A percentile compares a stretch with the other conserved stretches of the same genome.
These are phyloP conservation scores for Hypomesus transpacificus DNA, from an alignment of 2,113 vertebrate species.

Conservation along the genomic window DNA sequence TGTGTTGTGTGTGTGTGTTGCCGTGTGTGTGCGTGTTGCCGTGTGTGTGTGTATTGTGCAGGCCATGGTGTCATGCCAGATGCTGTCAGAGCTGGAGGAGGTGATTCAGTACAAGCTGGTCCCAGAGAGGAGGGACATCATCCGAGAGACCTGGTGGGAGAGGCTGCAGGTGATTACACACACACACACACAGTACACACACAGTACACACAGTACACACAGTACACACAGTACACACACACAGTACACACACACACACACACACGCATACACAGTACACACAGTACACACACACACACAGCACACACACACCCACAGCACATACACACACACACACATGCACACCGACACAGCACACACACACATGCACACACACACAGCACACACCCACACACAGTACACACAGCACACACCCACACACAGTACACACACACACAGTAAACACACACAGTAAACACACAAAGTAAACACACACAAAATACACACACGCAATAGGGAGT, in stretches of 20 bases:
- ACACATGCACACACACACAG: slow-evolving; percentile 28
- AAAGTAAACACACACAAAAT: slow-evolving; percentile 9
- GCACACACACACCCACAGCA: too few species aligned
- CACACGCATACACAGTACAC: too few species aligned
- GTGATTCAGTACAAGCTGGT: slow-evolving; percentile 99
- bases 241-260: slow-evolving; percentile 31
- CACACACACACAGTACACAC: slow-evolving; percentile 23
- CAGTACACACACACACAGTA: too few species aligned
- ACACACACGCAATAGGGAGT: background rate
- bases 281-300: background rate
- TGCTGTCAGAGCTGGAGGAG: slow-evolving; percentile 98
- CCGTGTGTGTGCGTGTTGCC: too few species aligned
- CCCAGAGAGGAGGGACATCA: slow-evolving; percentile 95
- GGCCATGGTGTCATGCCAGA: slow-evolving; percentile 99
- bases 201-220: too few species aligned
- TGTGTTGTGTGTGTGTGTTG: too few species aligned
- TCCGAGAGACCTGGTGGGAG: slow-evolving; percentile 99
- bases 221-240: too few species aligned
- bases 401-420: too few species aligned
- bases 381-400: background rate
- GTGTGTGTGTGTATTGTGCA: slow-evolving; percentile 46
- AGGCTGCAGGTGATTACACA: slow-evolving; percentile 84
- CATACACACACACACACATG: too few species aligned
- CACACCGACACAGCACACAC: too few species aligned
- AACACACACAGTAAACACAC: background rate